phyloP scores from a whole-genome alignment of 2,888 invertebrate genomes.

The Willowsia nigromaculata region DNA sequence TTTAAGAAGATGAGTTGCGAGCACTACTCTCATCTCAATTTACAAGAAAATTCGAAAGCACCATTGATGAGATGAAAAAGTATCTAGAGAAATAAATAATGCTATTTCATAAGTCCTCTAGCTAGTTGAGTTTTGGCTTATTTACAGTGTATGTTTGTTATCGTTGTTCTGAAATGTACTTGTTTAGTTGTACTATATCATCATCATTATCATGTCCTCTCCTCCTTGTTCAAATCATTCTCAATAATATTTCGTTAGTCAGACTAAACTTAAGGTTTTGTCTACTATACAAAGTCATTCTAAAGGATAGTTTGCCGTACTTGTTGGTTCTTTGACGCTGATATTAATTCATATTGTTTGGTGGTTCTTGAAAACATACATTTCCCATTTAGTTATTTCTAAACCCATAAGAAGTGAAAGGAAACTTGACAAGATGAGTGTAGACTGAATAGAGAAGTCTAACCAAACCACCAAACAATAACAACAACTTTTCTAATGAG shows the following conservation, averaged over 20 bases:
- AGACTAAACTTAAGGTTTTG: neutral
- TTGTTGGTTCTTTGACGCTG: neutral
- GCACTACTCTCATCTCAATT: neutral
- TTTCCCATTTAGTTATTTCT: neutral
- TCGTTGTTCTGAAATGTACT: neutral
- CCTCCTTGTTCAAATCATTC: neutral
- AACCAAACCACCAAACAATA: conserved; percentile 33
- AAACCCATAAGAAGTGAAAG: neutral
- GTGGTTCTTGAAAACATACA: neutral
- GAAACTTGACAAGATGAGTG: conserved; percentile 35
- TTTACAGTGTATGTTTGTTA: neutral
- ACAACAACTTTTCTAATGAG: conserved; percentile 59
- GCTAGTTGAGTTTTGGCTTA: neutral
- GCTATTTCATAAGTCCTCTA: neutral
- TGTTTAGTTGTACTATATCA: neutral
- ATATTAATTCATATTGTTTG: neutral
- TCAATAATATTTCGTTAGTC: conserved; percentile 5
- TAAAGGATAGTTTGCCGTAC: conserved; percentile 1
- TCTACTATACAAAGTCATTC: neutral
- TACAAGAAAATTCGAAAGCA: conserved; percentile 36
- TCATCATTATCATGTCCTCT: neutral
- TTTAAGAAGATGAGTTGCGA: conserved; percentile 20
- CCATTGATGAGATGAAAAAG: conserved; percentile 60
- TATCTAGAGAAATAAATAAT: conserved; percentile 26
- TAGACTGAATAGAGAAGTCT: neutral